Evolutionary conservation across 2,113 vertebrate species (phyloP).

Genomic region (Azemiops feae): DNA sequence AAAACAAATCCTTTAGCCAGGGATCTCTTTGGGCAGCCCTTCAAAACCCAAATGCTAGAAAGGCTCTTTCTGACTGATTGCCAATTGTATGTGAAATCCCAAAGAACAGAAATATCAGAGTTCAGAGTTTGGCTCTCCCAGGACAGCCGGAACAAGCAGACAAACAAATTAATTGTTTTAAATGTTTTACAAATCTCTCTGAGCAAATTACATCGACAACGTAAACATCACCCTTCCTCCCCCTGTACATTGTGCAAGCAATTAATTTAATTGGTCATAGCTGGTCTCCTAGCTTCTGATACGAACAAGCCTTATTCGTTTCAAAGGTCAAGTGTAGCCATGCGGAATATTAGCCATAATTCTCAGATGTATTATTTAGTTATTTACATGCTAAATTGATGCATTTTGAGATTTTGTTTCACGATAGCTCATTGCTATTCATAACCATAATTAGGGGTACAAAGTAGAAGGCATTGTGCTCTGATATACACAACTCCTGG

Average conservation of each 20-base stretch:
- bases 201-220: neutral
- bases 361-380: conserved; percentile 39
- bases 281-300: conserved; percentile 13
- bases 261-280: conserved; percentile 29
- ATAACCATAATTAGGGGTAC: neutral
- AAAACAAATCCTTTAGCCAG: neutral
- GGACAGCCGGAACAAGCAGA: neutral
- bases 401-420: conserved; percentile 20
- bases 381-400: conserved; percentile 39
- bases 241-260: conserved; percentile 6
- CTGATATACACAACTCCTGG: neutral
- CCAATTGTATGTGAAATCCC: neutral
- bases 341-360: conserved; percentile 14
- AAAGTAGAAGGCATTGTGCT: neutral
- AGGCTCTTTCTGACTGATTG: neutral
- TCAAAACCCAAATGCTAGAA: neutral
- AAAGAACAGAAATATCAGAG: neutral
- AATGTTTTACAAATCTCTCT: neutral
- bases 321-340: conserved; percentile 14
- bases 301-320: neutral
- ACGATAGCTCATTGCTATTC: neutral
- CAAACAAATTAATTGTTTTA: conserved; percentile 7
- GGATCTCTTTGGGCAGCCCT: neutral
- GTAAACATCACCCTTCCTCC: conserved; percentile 10
- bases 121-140: neutral